phyloP scores from a whole-genome alignment of 2,797 vertebrate genomes.

The Siniperca undulata region DNA sequence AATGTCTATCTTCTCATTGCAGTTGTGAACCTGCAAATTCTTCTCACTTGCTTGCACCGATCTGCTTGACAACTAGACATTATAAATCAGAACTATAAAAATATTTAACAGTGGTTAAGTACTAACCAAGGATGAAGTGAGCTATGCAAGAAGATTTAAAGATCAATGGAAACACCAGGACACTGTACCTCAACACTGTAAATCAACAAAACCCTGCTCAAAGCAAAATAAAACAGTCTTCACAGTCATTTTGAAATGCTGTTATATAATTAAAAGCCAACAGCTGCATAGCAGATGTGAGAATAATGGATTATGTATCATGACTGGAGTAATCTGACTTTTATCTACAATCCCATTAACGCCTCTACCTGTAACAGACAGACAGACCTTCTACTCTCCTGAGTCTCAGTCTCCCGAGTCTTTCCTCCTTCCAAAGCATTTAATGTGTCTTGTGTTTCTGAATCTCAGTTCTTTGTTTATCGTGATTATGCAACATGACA shows the following conservation, averaged over 20 bases:
- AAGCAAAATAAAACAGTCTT: neutral
- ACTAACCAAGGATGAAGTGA: neutral
- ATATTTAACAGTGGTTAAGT: neutral
- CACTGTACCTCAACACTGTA: neutral
- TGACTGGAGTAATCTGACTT: conserved; percentile 6
- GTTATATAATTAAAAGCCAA: neutral
- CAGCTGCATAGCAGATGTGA: conserved; percentile 1
- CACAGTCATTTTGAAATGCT: neutral
- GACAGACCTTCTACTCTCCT: neutral
- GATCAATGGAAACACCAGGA: neutral
- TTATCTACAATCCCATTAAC: conserved; percentile 7
- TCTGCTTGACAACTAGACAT: neutral
- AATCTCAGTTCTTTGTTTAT: conserved; percentile 45
- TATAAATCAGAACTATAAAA: neutral
- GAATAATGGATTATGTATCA: conserved; percentile 17
- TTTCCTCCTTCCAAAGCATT: conserved; percentile 13
- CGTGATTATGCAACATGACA: conserved; percentile 37
- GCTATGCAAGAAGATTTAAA: neutral
- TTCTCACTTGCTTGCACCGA: neutral
- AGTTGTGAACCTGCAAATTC: neutral
- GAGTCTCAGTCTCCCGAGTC: conserved; percentile 17
- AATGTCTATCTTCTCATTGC: too few relatives aligned
- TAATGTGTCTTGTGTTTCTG: conserved; percentile 20
- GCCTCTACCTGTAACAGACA: conserved; percentile 7
- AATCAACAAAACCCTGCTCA: neutral